Base-by-base conservation (phyloP, 1,140 invertebrate genomes). In the Sitobion miscanthi region DNA sequence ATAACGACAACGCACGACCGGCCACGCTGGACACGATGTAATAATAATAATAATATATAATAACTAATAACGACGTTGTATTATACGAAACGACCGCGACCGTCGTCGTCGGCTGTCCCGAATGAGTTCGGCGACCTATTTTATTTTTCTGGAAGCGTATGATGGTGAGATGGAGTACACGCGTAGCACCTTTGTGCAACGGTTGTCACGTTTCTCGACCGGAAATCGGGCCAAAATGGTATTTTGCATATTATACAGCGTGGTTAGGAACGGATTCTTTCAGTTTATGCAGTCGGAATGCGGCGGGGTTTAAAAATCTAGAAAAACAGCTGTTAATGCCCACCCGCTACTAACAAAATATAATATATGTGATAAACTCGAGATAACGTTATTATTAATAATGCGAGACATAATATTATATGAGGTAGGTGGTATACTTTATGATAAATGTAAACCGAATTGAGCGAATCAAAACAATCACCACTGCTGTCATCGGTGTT, bases 41-140 rank as follows among this genome's bases (percentile, higher is more conserved):
- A 54, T 54, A 85, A 85, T 85, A 88, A 87, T 49, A 69, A n/a
- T 69, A 69, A 30, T 69, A 69, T 69, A 69, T 69, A 69, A 69
- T 69, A 69, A 69, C 30, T 69, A 69, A 54, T 54, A 54, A 52
- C 49, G n/a, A 30, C n/a, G 83, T 85, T 25, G 45, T 49, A 30
- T 49, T 21, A 54, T 54, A 54, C 20, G 38, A 42, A 25, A 38
- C 47, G n/a, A 54, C 25, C 87, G n/a, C 87, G 49, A 77, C 30
- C 86, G 45, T n/a, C 45, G 45, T n/a, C 45, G 30, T 23, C 47
- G 47, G 86, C 47, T 54, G 87, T 89, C n/a, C 47, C 47, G n/a
- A 88, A 88, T 5, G 86, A n/a, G 47, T 35, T 45, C 45, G 47
- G 30, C 86, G 30, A 88, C 30, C 30, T 52, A 52, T 88, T 87